Conservation (phyloP, 2,113 vertebrate species). For the Columba janthina region DNA sequence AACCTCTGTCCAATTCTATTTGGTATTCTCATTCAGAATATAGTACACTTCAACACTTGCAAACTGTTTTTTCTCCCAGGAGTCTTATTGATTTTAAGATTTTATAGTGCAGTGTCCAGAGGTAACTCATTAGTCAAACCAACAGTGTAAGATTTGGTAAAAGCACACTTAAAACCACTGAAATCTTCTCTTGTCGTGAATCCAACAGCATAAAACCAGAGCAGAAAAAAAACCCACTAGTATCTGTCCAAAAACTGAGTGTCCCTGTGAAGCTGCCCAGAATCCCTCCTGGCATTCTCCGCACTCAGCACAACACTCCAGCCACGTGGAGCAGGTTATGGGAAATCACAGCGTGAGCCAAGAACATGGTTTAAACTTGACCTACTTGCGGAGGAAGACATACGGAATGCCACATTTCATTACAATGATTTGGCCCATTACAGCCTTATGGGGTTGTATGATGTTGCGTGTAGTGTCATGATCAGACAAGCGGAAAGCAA, state of each 20-base stretch:
- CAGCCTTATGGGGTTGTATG: constrained; percentile 77
- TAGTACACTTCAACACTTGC: neutral
- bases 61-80: neutral
- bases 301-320: neutral
- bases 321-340: constrained; percentile 55
- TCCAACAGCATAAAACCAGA: neutral
- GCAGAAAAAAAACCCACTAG: neutral
- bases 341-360: constrained; percentile 56
- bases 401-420: constrained; percentile 81
- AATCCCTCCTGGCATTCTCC: constrained; percentile 1
- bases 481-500: constrained; percentile 83
- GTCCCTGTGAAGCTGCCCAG: constrained; percentile 8
- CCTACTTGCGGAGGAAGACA: constrained; percentile 85
- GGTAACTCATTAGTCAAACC: neutral
- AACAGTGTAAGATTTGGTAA: neutral
- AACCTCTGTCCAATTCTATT: neutral
- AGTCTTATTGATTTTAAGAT: neutral
- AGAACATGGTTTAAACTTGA: constrained; percentile 81
- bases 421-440: constrained; percentile 76
- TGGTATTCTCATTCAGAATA: neutral
- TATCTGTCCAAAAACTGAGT: neutral
- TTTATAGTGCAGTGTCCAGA: neutral
- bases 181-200: neutral
- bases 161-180: neutral
- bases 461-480: constrained; percentile 60